Evolutionary conservation across 1,140 invertebrate genomes (phyloP), one percentile per base, ranked within the genome.

Genomic region (Anagrus nilaparvatae): DNA sequence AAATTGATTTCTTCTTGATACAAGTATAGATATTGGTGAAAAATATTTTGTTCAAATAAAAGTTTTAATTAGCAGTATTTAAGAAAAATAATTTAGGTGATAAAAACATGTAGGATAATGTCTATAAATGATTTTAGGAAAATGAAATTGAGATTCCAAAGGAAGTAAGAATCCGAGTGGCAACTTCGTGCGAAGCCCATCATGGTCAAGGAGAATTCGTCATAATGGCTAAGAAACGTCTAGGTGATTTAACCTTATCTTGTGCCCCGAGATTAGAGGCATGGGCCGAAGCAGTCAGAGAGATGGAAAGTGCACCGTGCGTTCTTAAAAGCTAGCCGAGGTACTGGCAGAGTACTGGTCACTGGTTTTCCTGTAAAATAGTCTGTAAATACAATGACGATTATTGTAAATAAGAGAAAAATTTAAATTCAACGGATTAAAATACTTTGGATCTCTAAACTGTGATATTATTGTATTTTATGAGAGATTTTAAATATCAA

Each of bases 121-220:
- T n/a, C n/a, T n/a, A n/a, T n/a, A 27, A 27, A 12, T 44, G 44
- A 2, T 60, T 62, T 5, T 40, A 66, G 60, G 58, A 57, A 4
- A 67, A 66, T 32, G 60, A 65, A 47, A 46, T 59, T 23, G 56
- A 60, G 43, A 12, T 41, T 13, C 49, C 53, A 36, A 58, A 50
- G 17, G 61, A 56, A 30, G 51, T 63, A 32, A 56, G 62, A 14
- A 54, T 80, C 3, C 70, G 78, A 28, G 74, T 84, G 23, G 70
- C 78, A 1, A 67, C 74, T 9, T 70, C 73, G 36, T 88, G 85
- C 56, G 80, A 79, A 6, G 80, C 81, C 13, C 63, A 71, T 21
- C 73, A 77, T 19, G 84, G 84, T 6, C 64, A 71, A 6, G 84
- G 84, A 0, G 79, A 85, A 61, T 87, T 87, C 67, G 71, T 88